Conservation (phyloP, 1,140 invertebrate species). For the Conus betulinus region DNA sequence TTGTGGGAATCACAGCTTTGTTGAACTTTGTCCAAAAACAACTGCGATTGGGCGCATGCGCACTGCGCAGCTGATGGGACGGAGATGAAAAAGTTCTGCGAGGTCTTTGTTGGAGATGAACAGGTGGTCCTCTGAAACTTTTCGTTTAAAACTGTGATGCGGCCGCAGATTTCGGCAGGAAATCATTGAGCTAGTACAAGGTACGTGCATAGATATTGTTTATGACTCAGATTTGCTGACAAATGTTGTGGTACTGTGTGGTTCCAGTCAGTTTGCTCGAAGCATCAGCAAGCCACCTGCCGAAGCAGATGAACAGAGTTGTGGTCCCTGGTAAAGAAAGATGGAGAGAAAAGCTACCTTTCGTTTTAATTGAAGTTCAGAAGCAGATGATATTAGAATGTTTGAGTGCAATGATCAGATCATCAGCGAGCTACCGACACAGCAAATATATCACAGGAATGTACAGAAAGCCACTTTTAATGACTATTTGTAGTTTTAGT, state of each 20-base stretch:
- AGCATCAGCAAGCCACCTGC: background rate
- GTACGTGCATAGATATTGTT: background rate
- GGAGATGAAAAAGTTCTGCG: background rate
- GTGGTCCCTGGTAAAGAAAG: background rate
- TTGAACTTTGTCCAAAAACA: constrained; percentile 2
- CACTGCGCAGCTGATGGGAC: background rate
- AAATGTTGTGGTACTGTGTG: background rate
- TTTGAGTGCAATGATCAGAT: too few relatives aligned
- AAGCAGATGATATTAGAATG: too few relatives aligned
- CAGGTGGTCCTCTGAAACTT: background rate
- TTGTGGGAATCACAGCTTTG: background rate
- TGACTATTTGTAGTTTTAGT: too few relatives aligned
- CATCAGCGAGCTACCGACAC: too few relatives aligned
- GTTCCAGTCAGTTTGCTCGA: background rate
- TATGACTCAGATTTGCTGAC: background rate
- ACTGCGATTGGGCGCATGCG: background rate
- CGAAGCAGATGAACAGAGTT: background rate
- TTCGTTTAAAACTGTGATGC: background rate
- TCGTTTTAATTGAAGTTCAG: background rate
- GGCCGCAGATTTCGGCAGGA: background rate
- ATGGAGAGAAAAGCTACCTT: background rate
- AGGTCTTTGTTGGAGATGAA: background rate
- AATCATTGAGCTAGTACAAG: background rate
- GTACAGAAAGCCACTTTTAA: too few relatives aligned
- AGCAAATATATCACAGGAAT: too few relatives aligned